Conservation (phyloP, 2,113 vertebrate genomes). For the Trinectes maculatus region DNA sequence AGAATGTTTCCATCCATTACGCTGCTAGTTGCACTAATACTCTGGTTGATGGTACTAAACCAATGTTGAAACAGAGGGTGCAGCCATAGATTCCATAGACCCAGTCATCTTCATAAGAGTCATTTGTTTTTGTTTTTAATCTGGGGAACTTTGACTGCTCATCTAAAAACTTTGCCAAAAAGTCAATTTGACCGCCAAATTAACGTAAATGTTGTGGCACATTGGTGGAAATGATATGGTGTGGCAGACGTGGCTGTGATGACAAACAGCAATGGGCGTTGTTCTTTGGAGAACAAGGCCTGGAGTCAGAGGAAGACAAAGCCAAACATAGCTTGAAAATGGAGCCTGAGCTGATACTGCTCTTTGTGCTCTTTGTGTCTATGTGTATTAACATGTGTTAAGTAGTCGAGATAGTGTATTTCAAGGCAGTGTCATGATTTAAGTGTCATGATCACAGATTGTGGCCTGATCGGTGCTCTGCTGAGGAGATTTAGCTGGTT, state of each 20-base stretch:
- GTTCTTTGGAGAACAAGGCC: slow-evolving; percentile 29
- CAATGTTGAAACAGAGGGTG: too few relatives aligned
- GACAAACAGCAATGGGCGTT: slow-evolving; percentile 7
- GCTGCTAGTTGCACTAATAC: too few relatives aligned
- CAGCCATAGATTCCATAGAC: too few relatives aligned
- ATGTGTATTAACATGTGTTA: slow-evolving; percentile 26
- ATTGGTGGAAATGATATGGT: neutral
- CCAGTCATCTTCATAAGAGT: neutral
- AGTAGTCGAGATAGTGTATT: slow-evolving; percentile 56
- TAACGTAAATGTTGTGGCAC: slow-evolving; percentile 12
- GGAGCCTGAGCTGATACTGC: slow-evolving; percentile 25
- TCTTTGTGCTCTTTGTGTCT: slow-evolving; percentile 13
- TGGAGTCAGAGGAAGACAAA: slow-evolving; percentile 44
- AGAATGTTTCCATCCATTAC: too few relatives aligned
- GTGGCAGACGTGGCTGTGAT: slow-evolving; percentile 1
- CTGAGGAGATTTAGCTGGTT: slow-evolving; percentile 49
- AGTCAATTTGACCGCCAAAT: slow-evolving; percentile 26
- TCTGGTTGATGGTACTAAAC: too few relatives aligned
- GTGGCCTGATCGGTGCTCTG: slow-evolving; percentile 49
- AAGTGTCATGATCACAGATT: slow-evolving; percentile 70
- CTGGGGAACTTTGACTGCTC: slow-evolving; percentile 24
- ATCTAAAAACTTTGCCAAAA: slow-evolving; percentile 35
- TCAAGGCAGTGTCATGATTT: slow-evolving; percentile 65
- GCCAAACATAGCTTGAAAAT: slow-evolving; percentile 55
- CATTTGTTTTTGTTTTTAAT: neutral